Evolutionary conservation across 2,888 invertebrate species (phyloP).

Genomic region (Nycteola revayana): DNA sequence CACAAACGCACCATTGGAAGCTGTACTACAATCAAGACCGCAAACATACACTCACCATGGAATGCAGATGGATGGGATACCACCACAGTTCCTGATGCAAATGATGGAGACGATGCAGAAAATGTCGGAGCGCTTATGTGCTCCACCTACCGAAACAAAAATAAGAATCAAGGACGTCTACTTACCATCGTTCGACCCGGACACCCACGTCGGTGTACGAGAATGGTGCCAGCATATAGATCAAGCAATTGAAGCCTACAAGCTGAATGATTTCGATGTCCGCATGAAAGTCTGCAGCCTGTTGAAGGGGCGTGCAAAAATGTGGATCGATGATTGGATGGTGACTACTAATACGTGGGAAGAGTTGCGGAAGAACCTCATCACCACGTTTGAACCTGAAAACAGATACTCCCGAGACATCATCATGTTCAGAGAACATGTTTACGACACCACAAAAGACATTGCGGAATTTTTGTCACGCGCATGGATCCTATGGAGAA

Average conservation of each 20-base stretch:
- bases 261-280: slow-evolving; percentile 29
- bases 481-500: slow-evolving; percentile 34
- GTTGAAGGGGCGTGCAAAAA: slow-evolving; percentile 32
- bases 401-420: slow-evolving; percentile 36
- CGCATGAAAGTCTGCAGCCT: slow-evolving; percentile 33
- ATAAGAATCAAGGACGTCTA: slow-evolving; percentile 28
- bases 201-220: slow-evolving; percentile 25
- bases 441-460: slow-evolving; percentile 26
- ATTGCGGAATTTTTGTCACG: slow-evolving; percentile 34
- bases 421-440: slow-evolving; percentile 30
- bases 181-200: slow-evolving; percentile 34
- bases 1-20: neutral
- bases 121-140: slow-evolving; percentile 25
- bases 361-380: slow-evolving; percentile 16
- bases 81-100: slow-evolving; percentile 20
- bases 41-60: neutral
- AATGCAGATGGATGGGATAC: slow-evolving; percentile 8
- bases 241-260: slow-evolving; percentile 22
- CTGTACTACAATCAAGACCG: neutral
- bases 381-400: slow-evolving; percentile 34
- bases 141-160: slow-evolving; percentile 6
- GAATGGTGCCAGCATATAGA: slow-evolving; percentile 33
- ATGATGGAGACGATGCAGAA: slow-evolving; percentile 33
- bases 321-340: slow-evolving; percentile 35
- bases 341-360: slow-evolving; percentile 31